phyloP scores from a whole-genome alignment of 2,797 vertebrate genomes.

The Silurus aristotelis region DNA sequence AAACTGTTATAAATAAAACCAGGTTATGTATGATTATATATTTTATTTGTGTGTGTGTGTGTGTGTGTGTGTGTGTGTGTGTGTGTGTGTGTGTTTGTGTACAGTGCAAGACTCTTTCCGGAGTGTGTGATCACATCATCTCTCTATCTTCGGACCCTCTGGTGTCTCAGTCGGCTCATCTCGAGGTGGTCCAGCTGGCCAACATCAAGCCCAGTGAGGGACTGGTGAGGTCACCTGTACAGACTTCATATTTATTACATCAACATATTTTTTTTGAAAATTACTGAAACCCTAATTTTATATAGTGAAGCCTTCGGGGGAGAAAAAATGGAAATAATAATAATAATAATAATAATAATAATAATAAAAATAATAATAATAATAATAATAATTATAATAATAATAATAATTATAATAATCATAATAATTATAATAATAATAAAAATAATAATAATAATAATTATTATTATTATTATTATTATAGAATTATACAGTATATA shows the following conservation, averaged over 20 bases:
- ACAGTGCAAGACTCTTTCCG: conserved; percentile 97
- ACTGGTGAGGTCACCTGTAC: conserved; percentile 84
- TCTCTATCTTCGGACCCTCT: conserved; percentile 96
- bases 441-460: too few relatives aligned
- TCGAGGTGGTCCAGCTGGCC: conserved; percentile 96
- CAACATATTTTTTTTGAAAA: not conserved
- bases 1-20: not conserved
- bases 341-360: not conserved
- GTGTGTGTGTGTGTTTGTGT: conserved; percentile 21
- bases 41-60: not conserved
- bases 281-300: not conserved
- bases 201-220: conserved; percentile 98
- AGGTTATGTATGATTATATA: too few relatives aligned
- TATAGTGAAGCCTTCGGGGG: not conserved
- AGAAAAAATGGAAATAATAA: not conserved
- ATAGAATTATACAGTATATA: too few relatives aligned
- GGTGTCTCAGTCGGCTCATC: conserved; percentile 97
- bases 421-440: too few relatives aligned
- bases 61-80: not conserved
- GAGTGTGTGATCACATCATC: conserved; percentile 98
- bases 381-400: too few relatives aligned
- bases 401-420: too few relatives aligned
- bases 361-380: not conserved
- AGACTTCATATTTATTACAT: conserved; percentile 16
- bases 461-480: too few relatives aligned